Conservation (phyloP, 2,797 vertebrate species). For the Pachyuromys duprasi region DNA sequence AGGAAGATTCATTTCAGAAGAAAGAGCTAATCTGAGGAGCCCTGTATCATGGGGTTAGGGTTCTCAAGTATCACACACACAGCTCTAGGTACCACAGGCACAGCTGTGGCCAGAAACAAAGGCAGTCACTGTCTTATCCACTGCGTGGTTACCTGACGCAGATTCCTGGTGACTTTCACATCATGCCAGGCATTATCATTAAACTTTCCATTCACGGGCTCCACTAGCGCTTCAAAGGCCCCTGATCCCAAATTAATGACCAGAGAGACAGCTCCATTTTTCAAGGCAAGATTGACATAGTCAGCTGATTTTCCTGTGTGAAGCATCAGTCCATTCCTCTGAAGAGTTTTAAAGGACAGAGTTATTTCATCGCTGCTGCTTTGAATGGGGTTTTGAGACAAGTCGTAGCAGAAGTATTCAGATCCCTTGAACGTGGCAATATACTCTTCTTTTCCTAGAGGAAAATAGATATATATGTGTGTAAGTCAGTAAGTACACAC, state of each 20-base stretch:
- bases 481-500: constrained; percentile 83
- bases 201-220: constrained; percentile 99
- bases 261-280: constrained; percentile 99
- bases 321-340: constrained; percentile 99
- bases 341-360: constrained; percentile 98
- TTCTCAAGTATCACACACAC: constrained; percentile 83
- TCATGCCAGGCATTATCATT: constrained; percentile 99
- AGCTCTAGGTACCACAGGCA: constrained; percentile 51
- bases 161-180: constrained; percentile 99
- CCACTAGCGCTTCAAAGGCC: constrained; percentile 99
- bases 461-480: constrained; percentile 65
- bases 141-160: constrained; percentile 99
- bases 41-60: constrained; percentile 76
- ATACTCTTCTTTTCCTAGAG: constrained; percentile 97
- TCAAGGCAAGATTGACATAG: constrained; percentile 99
- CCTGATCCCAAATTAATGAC: constrained; percentile 99
- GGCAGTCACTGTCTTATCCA: constrained; percentile 90
- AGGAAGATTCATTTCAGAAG: constrained; percentile 85
- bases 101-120: constrained; percentile 85
- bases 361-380: constrained; percentile 99
- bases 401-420: constrained; percentile 99
- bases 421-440: constrained; percentile 99
- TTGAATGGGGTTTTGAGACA: constrained; percentile 99
- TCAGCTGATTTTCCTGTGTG: constrained; percentile 99
- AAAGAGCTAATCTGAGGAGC: constrained; percentile 83